Evolutionary conservation across 2,797 vertebrate genomes (phyloP).

Genomic region (Scleropages formosus): DNA sequence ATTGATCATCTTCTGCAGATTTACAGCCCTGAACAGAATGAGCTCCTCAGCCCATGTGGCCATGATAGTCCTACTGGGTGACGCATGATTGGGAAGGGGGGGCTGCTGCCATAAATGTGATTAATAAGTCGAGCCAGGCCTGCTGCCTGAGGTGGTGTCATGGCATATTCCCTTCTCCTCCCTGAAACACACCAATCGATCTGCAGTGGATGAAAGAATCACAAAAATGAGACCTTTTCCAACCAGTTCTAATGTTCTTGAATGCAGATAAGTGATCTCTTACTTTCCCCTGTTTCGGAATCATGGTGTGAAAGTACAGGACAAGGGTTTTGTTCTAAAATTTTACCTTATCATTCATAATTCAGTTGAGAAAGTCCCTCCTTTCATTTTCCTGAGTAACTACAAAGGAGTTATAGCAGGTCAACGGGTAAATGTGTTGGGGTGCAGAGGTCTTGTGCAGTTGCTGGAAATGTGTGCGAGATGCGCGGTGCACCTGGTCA

Average conservation of each 20-base stretch:
- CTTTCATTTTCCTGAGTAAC: neutral
- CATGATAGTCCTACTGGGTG: neutral
- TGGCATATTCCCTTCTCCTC: too few species aligned
- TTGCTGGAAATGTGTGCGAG: too few species aligned
- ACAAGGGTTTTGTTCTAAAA: neutral
- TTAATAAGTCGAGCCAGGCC: too few species aligned
- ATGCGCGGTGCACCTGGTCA: too few species aligned
- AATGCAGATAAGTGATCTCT: too few species aligned
- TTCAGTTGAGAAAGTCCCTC: conserved; percentile 1
- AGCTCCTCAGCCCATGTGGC: neutral
- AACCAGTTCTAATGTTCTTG: too few species aligned
- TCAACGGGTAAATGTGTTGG: neutral
- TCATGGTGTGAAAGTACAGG: neutral
- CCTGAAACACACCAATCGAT: too few species aligned
- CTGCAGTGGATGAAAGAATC: too few species aligned
- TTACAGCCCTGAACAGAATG: neutral
- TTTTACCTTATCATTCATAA: conserved; percentile 12
- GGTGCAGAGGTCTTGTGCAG: neutral
- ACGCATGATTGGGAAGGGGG: neutral
- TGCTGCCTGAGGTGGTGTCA: too few species aligned
- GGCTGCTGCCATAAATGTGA: too few species aligned
- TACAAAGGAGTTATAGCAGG: neutral
- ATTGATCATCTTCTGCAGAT: neutral
- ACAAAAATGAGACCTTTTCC: too few species aligned
- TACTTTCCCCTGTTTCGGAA: neutral